Percentiles rank a stretch among this genome's conserved stretches.
Conservation (phyloP, 2,113 vertebrate genomes). For the Blennius ocellaris region DNA sequence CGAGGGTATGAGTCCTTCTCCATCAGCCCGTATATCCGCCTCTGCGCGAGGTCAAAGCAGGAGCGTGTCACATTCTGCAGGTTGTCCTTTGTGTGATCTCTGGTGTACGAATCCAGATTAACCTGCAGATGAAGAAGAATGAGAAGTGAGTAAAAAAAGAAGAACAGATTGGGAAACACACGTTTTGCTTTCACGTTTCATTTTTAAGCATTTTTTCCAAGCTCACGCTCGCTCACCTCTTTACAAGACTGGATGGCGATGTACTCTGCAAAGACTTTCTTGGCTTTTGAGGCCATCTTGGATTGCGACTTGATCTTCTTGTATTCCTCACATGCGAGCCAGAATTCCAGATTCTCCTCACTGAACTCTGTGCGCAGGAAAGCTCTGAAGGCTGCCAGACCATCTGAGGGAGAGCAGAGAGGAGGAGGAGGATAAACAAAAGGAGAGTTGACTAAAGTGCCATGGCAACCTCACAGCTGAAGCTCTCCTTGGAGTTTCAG, state of each 20-base stretch:
- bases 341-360: constrained; percentile 99
- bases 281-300: constrained; percentile 96
- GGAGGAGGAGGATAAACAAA: constrained; percentile 52
- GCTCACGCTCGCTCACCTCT: constrained; percentile 85
- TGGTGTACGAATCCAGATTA: constrained; percentile 95
- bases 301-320: constrained; percentile 97
- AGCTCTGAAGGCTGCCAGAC: constrained; percentile 94
- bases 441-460: constrained; percentile 58
- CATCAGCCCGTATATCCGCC: constrained; percentile 98
- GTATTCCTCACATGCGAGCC: constrained; percentile 98
- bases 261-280: constrained; percentile 96
- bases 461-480: constrained; percentile 67
- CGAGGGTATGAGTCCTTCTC: constrained; percentile 99
- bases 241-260: constrained; percentile 98
- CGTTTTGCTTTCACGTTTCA: too few relatives aligned
- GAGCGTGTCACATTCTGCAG: constrained; percentile 91
- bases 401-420: constrained; percentile 83
- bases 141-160: neutral
- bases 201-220: neutral
- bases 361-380: constrained; percentile 98
- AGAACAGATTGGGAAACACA: neutral
- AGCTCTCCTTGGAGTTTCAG: constrained; percentile 43
- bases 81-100: constrained; percentile 97
- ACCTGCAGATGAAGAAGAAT: constrained; percentile 83
- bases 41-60: constrained; percentile 95